Evolutionary conservation across 2,797 vertebrate genomes (phyloP).

Genomic region (Pitangus sulphuratus): DNA sequence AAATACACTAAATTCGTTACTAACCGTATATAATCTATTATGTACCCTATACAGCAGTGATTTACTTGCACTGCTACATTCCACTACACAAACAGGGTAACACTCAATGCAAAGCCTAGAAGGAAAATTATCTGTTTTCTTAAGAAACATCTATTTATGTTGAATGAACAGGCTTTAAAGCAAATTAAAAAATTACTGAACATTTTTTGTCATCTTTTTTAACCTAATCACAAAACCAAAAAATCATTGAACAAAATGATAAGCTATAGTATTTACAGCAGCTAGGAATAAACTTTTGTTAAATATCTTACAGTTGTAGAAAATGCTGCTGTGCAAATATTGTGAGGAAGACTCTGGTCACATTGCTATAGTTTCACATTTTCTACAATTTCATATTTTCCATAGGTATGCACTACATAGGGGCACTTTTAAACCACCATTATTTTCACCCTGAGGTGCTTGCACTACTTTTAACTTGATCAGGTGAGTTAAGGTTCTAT

Average conservation of each 20-base stretch:
- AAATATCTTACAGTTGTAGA: background rate
- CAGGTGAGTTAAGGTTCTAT: background rate
- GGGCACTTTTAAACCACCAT: background rate
- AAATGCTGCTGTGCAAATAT: background rate
- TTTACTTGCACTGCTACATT: background rate
- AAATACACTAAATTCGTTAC: background rate
- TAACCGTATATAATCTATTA: background rate
- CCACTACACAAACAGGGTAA: background rate
- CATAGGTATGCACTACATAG: rapidly evolving
- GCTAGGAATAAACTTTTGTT: background rate
- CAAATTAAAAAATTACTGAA: background rate
- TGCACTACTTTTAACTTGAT: background rate
- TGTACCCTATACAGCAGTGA: background rate
- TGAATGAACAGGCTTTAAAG: background rate
- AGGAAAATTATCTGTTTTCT: background rate
- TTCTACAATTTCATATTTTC: background rate
- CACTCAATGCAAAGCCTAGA: background rate
- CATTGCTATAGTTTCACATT: background rate
- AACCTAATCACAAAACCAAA: background rate
- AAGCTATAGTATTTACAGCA: background rate
- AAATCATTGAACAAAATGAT: background rate
- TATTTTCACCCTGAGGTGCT: background rate
- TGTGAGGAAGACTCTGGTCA: background rate
- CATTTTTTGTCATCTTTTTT: background rate
- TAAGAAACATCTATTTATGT: background rate